Conservation (phyloP, 2,888 invertebrate genomes). For the Trachelus troglodyta region DNA sequence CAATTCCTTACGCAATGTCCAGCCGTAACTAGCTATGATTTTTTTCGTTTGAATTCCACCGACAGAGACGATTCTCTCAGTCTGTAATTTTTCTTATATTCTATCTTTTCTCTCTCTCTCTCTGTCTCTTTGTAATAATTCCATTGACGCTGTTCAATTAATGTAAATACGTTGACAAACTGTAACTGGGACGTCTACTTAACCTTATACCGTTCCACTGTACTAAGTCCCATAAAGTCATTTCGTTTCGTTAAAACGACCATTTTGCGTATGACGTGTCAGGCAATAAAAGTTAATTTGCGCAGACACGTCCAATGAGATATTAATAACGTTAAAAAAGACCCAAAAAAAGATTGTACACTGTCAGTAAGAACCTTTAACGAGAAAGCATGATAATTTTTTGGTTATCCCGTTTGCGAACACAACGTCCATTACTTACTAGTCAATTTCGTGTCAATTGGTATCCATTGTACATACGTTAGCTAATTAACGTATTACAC, state of each 20-base stretch:
- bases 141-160: slow-evolving; percentile 41
- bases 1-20: slow-evolving; percentile 26
- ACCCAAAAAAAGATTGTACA: not conserved
- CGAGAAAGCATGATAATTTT: not conserved
- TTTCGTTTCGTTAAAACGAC: slow-evolving; percentile 7
- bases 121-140: not conserved
- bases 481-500: not conserved
- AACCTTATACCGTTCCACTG: slow-evolving; percentile 12
- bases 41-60: not conserved
- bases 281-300: slow-evolving; percentile 8
- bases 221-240: not conserved
- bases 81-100: not conserved
- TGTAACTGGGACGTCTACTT: slow-evolving; percentile 29
- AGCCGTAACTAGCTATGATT: slow-evolving; percentile 5
- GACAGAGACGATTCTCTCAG: not conserved
- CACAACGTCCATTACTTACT: not conserved
- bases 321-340: not conserved
- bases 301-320: not conserved
- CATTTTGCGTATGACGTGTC: slow-evolving; percentile 9
- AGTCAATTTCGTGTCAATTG: not conserved
- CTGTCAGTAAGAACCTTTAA: not conserved
- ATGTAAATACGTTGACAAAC: slow-evolving; percentile 24
- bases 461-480: not conserved
- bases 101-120: not conserved
- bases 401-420: not conserved